A percentile compares a stretch with the other conserved stretches of the same genome.
Evolutionary conservation across 1,140 invertebrate genomes (phyloP).

Genomic region (Aphidius ervi): DNA sequence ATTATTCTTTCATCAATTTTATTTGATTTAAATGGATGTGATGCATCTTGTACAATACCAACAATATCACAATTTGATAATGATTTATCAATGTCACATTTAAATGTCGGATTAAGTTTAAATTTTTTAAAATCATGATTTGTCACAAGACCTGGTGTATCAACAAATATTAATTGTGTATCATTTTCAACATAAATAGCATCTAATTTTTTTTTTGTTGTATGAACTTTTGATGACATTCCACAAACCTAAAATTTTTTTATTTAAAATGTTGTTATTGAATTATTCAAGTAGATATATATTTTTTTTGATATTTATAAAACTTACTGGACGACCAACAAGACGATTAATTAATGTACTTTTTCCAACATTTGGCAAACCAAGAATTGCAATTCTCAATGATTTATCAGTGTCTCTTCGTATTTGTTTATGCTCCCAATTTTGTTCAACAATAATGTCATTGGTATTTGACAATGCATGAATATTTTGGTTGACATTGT

Average conservation of each 20-base stretch:
- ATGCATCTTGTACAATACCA: constrained; percentile 81
- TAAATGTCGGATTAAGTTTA: constrained; percentile 64
- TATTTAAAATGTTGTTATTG: constrained; percentile 4
- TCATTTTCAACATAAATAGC: constrained; percentile 69
- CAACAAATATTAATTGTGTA: constrained; percentile 83
- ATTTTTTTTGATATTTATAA: neutral
- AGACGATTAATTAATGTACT: constrained; percentile 90
- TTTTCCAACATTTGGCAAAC: constrained; percentile 89
- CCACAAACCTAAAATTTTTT: constrained; percentile 67
- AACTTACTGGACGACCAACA: constrained; percentile 68
- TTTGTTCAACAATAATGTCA: constrained; percentile 1
- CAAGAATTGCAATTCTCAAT: constrained; percentile 83
- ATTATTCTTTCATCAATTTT: constrained; percentile 67
- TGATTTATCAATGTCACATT: constrained; percentile 61
- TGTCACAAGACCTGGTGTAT: constrained; percentile 78
- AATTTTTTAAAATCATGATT: constrained; percentile 64
- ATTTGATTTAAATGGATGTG: constrained; percentile 64
- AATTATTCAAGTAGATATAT: no score
- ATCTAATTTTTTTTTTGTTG: constrained; percentile 70
- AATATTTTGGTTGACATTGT: no score
- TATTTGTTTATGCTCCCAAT: constrained; percentile 7
- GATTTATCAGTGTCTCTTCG: constrained; percentile 37
- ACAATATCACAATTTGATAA: constrained; percentile 75
- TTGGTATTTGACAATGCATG: no score
- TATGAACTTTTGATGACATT: constrained; percentile 85